Evolutionary conservation across 2,113 vertebrate species (phyloP).

Genomic region (Periophthalmodon schlosseri): DNA sequence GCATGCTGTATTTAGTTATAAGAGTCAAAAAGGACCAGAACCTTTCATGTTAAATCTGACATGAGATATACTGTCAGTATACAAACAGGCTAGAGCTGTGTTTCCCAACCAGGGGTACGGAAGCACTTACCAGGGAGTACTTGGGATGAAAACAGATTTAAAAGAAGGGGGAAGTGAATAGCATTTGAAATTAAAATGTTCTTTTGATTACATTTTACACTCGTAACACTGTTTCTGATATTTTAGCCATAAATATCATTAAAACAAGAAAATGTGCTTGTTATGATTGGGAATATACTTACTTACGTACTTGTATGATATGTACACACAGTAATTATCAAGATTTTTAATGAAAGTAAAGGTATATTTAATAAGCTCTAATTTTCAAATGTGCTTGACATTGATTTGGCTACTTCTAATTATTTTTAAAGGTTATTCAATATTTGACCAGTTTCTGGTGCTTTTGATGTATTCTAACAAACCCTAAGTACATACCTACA

Average conservation of each 20-base stretch:
- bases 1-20: constrained; percentile 11
- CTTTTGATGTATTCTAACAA: not conserved
- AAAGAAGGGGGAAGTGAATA: no score
- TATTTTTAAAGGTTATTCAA: no score
- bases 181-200: no score
- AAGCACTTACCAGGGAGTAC: no score
- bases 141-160: no score
- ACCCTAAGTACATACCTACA: not conserved
- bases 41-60: constrained; percentile 20
- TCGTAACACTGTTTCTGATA: no score
- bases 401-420: not conserved
- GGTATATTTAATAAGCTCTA: not conserved
- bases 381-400: not conserved
- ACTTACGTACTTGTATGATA: not conserved
- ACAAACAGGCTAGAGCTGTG: not conserved
- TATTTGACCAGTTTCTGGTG: no score
- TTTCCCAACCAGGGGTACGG: no score
- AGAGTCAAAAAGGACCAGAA: constrained; percentile 13
- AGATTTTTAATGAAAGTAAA: not conserved
- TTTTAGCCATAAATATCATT: no score
- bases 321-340: not conserved
- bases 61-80: not conserved
- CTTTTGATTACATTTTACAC: no score
- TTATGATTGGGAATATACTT: no score
- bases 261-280: no score